Percentiles rank a stretch among this genome's conserved stretches.
phyloP scores from a whole-genome alignment of 2,888 invertebrate species.

The Gymnoscelis rufifasciata region DNA sequence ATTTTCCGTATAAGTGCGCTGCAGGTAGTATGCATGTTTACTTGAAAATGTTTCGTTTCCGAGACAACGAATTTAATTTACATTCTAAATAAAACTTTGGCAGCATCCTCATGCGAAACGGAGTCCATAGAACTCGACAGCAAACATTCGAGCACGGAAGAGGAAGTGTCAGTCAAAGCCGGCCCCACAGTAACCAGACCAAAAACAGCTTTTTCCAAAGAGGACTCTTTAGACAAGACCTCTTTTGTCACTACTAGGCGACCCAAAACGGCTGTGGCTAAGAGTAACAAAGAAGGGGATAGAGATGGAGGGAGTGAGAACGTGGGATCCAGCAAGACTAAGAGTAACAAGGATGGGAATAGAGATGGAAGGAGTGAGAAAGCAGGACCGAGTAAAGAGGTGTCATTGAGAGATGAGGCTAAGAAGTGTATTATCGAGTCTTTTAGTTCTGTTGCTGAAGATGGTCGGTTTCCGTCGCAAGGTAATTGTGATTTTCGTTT shows the following conservation, averaged over 20 bases:
- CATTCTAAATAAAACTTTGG: conserved; percentile 18
- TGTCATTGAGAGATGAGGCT: conserved; percentile 44
- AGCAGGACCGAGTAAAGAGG: conserved; percentile 18
- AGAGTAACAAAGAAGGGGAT: background rate
- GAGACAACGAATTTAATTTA: no score
- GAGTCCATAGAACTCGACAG: conserved; percentile 44
- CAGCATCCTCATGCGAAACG: conserved; percentile 55
- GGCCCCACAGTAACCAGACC: conserved; percentile 22
- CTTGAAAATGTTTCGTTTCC: no score
- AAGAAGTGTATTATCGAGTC: conserved; percentile 56
- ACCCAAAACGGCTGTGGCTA: background rate
- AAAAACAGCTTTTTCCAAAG: conserved; percentile 25
- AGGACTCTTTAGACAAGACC: conserved; percentile 2
- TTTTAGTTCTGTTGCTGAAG: conserved; percentile 53
- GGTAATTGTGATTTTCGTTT: conserved; percentile 38
- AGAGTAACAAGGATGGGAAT: background rate
- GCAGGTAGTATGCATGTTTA: no score
- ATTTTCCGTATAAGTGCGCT: no score
- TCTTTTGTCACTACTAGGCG: background rate
- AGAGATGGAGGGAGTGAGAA: no score
- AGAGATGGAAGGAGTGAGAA: conserved; percentile 8
- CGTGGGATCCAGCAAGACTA: background rate
- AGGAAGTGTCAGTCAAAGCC: conserved; percentile 13
- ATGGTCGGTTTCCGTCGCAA: conserved; percentile 67
- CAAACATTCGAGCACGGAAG: conserved; percentile 37